Base-by-base conservation (phyloP, 2,797 vertebrate species). In the Hylomyscus alleni region DNA sequence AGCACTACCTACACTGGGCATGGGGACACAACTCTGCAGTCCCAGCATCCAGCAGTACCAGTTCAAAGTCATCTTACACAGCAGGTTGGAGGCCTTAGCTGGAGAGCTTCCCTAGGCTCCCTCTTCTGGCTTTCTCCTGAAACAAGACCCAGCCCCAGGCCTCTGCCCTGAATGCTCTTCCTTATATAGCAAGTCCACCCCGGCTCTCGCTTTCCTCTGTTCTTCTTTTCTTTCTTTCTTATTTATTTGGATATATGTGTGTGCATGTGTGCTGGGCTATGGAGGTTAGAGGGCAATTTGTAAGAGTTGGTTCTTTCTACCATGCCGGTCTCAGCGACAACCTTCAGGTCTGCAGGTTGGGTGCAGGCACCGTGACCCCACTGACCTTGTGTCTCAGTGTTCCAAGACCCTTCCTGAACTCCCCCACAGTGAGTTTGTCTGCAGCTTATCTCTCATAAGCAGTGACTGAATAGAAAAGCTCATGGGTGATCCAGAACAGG, bases 401-500 rank as follows among this genome's bases (percentile, higher is more conserved):
- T 54, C 85, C 26, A 31, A 86, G 62, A 14, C 31, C 20, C 47
- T 52, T 69, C 44, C 40, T 24, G 20, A 52, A 69, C 44, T 69
- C 13, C 20, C 7, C 7, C 83, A 24, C 31, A 1, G 19, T n/a
- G 44, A 50, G 12, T n/a, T 19, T 65, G 20, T 44, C 58, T 29
- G 14, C 24, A 34, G 82, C 44, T 15, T n/a, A n/a, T 15, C 31
- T 69, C 47, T n/a, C 62, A 52, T 37, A 72, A 37, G 69, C 69
- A 72, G n/a, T 22, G n/a, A 37, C 69, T 72, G 69, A 37, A 22
- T 37, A n/a, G 69, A 4, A 72, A 37, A 37, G 69, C 19, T 72
- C n/a, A 19, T 69, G 67, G 67, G 15, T n/a, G 67, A 19, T 19
- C 34, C 67, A 69, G 67, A 37, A 72, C 3, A 19, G 69, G 99